Percentiles rank a stretch among this genome's conserved stretches.
Evolutionary conservation across 2,888 invertebrate genomes (phyloP).

Genomic region (Drosophila ezoana): DNA sequence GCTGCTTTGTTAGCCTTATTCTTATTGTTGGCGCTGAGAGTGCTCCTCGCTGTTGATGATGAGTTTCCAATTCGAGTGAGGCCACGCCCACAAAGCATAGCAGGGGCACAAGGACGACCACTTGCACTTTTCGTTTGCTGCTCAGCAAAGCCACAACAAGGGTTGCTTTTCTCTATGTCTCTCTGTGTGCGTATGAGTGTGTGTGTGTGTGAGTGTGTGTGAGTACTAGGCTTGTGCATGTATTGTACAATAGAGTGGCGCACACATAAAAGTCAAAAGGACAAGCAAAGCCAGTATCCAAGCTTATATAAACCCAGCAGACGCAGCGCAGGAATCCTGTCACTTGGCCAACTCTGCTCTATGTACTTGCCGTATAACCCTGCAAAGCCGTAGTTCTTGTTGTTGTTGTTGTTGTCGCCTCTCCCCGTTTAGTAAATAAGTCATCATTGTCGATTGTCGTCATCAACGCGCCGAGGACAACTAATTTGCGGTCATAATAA

Average conservation of each 20-base stretch:
- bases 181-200: constrained; percentile 23
- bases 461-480: constrained; percentile 80
- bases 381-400: constrained; percentile 32
- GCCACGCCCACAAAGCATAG: constrained; percentile 67
- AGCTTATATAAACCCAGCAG: constrained; percentile 39
- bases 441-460: constrained; percentile 80
- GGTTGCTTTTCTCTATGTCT: constrained; percentile 64
- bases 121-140: constrained; percentile 77
- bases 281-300: constrained; percentile 49
- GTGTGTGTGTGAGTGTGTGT: constrained; percentile 24
- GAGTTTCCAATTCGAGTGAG: constrained; percentile 72
- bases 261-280: constrained; percentile 63
- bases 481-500: constrained; percentile 84
- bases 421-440: constrained; percentile 71
- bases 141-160: constrained; percentile 64
- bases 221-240: constrained; percentile 42
- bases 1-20: constrained; percentile 67
- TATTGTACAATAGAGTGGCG: constrained; percentile 58
- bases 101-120: constrained; percentile 55
- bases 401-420: constrained; percentile 29
- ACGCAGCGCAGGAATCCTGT: constrained; percentile 30
- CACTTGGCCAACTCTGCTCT: constrained; percentile 45
- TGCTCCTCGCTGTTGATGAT: constrained; percentile 58
- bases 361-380: constrained; percentile 43
- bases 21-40: constrained; percentile 64